phyloP scores from a whole-genome alignment of 2,888 invertebrate genomes.

The Lasius fuliginosus region DNA sequence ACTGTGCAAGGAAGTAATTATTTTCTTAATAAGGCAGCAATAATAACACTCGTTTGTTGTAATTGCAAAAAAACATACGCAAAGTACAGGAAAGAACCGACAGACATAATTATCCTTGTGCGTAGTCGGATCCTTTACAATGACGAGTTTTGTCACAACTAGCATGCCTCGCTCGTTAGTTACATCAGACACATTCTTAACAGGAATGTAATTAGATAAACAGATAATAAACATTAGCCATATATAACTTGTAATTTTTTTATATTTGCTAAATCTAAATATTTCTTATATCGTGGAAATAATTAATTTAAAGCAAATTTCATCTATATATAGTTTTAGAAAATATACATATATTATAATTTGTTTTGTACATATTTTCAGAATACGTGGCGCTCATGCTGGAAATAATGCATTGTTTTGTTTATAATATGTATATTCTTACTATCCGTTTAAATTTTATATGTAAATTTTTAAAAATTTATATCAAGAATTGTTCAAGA shows the following conservation, averaged over 20 bases:
- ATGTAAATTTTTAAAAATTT: not conserved
- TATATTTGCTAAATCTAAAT: not conserved
- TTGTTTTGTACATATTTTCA: not conserved
- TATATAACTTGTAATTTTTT: not conserved
- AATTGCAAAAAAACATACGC: slow-evolving; percentile 55
- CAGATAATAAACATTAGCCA: not conserved
- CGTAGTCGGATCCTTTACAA: slow-evolving; percentile 21
- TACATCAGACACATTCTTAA: not conserved
- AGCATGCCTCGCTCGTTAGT: slow-evolving; percentile 50
- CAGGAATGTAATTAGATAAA: not conserved
- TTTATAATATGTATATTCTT: not conserved
- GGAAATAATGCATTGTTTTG: not conserved
- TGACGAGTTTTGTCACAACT: slow-evolving; percentile 29
- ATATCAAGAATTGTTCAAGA: not conserved
- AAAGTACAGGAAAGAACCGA: slow-evolving; percentile 10
- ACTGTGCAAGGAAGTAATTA: slow-evolving; percentile 59
- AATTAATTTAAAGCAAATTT: not conserved
- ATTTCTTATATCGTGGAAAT: not conserved
- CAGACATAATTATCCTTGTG: slow-evolving; percentile 46
- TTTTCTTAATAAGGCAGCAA: slow-evolving; percentile 67
- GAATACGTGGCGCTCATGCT: not conserved
- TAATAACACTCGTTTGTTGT: slow-evolving; percentile 58
- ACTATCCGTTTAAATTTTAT: not conserved
- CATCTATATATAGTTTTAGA: not conserved
- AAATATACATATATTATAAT: not conserved